Evolutionary conservation across 2,888 invertebrate species (phyloP).

Genomic region (Trichacis sp.): DNA sequence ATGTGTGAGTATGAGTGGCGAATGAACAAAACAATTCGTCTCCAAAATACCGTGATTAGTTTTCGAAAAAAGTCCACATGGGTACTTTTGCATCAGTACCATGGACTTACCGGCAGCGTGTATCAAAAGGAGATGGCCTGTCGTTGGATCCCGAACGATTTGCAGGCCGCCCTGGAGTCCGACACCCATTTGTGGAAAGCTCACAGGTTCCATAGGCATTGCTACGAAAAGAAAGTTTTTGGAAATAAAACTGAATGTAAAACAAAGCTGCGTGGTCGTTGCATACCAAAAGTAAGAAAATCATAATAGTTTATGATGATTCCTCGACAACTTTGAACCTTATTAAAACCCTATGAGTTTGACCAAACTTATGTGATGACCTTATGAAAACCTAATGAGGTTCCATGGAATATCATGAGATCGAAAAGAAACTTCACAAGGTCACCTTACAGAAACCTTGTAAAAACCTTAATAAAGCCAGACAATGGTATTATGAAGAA

Average conservation of each 20-base stretch:
- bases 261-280: background rate
- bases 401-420: no score
- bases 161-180: slow-evolving; percentile 63
- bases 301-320: no score
- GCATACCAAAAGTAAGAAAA: slow-evolving; percentile 28
- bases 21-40: no score
- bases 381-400: no score
- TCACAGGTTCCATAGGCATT: slow-evolving; percentile 80
- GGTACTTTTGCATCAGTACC: slow-evolving; percentile 23
- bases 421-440: no score
- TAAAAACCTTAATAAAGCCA: no score
- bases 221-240: slow-evolving; percentile 60
- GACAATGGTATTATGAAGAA: no score
- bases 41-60: slow-evolving; percentile 14
- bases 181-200: slow-evolving; percentile 72
- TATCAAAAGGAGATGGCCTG: slow-evolving; percentile 84
- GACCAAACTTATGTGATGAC: no score
- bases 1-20: no score
- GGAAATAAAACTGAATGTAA: slow-evolving; percentile 34
- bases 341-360: no score
- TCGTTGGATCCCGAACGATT: slow-evolving; percentile 85
- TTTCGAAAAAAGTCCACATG: slow-evolving; percentile 18
- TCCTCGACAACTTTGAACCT: no score
- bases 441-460: no score
- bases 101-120: slow-evolving; percentile 75